These are phyloP conservation scores for Platynereis dumerilii DNA, from an alignment of 2,888 invertebrate species.

Conservation along the genomic window DNA sequence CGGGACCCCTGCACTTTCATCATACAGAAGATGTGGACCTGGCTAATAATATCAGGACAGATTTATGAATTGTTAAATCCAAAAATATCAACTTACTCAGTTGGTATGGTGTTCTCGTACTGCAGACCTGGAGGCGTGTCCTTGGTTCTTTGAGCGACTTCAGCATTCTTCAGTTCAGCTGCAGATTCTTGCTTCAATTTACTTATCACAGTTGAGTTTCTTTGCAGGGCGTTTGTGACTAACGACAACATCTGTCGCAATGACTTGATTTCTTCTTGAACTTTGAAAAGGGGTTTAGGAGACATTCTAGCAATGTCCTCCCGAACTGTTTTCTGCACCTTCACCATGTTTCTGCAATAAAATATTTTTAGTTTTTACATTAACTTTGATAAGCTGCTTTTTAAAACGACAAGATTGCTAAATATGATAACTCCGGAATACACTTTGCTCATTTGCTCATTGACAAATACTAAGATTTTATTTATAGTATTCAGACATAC, in stretches of 20 bases:
- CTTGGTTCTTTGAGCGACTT: slow-evolving; percentile 80
- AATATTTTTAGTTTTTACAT: no score
- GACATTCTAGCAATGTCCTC: slow-evolving; percentile 82
- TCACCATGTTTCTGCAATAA: slow-evolving; percentile 73
- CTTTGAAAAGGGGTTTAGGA: slow-evolving; percentile 70
- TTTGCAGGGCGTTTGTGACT: slow-evolving; percentile 71
- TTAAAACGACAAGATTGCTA: background rate
- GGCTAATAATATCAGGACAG: no score
- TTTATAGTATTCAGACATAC: no score
- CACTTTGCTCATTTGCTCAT: no score
- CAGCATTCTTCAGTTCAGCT: slow-evolving; percentile 72
- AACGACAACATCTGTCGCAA: slow-evolving; percentile 70
- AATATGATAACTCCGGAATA: background rate
- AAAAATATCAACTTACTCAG: slow-evolving; percentile 65
- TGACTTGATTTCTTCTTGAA: slow-evolving; percentile 71
- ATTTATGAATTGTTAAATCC: no score
- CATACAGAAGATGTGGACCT: no score
- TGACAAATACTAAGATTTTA: no score
- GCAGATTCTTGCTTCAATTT: slow-evolving; percentile 77
- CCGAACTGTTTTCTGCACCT: slow-evolving; percentile 81
- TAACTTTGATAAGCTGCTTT: no score
- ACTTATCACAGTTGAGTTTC: slow-evolving; percentile 70
- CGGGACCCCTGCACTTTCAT: no score
- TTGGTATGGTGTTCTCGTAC: slow-evolving; percentile 77
- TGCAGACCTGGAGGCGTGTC: slow-evolving; percentile 79